Base-by-base conservation (phyloP, 2,888 invertebrate genomes). In the Cataglyphis albicans region DNA sequence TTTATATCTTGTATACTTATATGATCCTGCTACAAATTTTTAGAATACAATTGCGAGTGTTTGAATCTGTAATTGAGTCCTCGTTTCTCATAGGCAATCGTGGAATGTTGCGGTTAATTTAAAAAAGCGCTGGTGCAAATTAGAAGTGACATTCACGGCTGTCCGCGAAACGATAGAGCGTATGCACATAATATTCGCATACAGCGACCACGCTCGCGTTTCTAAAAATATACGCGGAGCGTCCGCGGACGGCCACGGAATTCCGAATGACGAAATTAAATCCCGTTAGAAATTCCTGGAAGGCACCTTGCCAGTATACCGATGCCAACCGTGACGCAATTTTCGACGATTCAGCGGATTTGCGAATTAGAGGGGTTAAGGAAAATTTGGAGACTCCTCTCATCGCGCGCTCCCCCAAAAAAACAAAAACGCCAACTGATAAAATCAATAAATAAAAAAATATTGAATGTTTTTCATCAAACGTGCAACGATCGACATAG, bases 201-300 rank as follows among this genome's bases (percentile, higher is more conserved):
- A 44, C 12, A 44, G 41, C 21, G 41, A 44, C 21, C 65, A 75
- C 67, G 68, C 55, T 82, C 82, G 85, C 78, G 52, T 82, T 78
- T 84, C 89, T 89, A 90, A 89, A 90, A 88, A 90, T 90, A 89
- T 81, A 84, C 82, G 68, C 63, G 48, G 7, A 83, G 59, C 81
- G 81, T 82, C 80, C 86, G 59, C 72, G 68, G 18, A 80, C 86
- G 82, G 44, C 80, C 87, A 82, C 89, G 87, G 88, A 90, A 90
- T 90, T 86, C 89, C 85, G 87, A 90, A 89, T 90, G 90, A 90
- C 90, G 90, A 90, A 90, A 90, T 87, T 88, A 41, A 80, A 85
- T 90, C 88, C 90, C 90, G 90, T 90, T 89, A 89, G 84, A 84
- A 89, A 87, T 90, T 89, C 90, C 81, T 86, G 84, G 82, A 89